phyloP scores from a whole-genome alignment of 1,140 invertebrate genomes.

The Heliconius congener region DNA sequence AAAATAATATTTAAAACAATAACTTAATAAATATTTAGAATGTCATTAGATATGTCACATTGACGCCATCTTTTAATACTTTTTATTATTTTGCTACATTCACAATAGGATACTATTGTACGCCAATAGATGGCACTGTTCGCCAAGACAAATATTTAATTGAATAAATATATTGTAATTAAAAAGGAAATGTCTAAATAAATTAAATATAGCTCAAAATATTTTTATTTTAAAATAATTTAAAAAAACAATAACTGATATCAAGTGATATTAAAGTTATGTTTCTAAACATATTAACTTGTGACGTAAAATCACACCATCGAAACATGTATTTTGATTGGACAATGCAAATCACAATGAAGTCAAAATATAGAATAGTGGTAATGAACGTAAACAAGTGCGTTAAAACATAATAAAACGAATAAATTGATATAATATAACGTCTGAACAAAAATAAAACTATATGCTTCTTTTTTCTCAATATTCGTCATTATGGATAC shows the following conservation, averaged over 20 bases:
- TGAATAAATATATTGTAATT: too few species aligned
- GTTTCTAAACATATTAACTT: constrained; percentile 21
- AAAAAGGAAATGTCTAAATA: too few species aligned
- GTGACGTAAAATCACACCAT: constrained; percentile 75
- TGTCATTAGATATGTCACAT: background rate
- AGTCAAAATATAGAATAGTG: constrained; percentile 60
- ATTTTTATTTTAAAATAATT: too few species aligned
- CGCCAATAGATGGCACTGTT: background rate
- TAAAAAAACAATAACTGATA: background rate
- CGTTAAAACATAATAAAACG: constrained; percentile 23
- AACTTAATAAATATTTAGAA: too few species aligned
- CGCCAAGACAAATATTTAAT: too few species aligned
- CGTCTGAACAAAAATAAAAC: background rate
- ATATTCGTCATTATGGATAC: constrained; percentile 54
- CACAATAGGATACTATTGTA: background rate
- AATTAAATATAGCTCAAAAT: too few species aligned
- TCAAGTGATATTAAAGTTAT: background rate
- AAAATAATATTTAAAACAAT: too few species aligned
- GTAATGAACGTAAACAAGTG: constrained; percentile 60
- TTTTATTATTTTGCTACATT: background rate
- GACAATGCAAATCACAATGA: constrained; percentile 52
- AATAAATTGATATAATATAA: constrained; percentile 12
- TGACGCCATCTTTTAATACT: background rate
- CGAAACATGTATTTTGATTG: constrained; percentile 56
- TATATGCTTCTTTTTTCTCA: background rate